Conservation (phyloP, 2,113 vertebrate species). For the Menidia beryllina region DNA sequence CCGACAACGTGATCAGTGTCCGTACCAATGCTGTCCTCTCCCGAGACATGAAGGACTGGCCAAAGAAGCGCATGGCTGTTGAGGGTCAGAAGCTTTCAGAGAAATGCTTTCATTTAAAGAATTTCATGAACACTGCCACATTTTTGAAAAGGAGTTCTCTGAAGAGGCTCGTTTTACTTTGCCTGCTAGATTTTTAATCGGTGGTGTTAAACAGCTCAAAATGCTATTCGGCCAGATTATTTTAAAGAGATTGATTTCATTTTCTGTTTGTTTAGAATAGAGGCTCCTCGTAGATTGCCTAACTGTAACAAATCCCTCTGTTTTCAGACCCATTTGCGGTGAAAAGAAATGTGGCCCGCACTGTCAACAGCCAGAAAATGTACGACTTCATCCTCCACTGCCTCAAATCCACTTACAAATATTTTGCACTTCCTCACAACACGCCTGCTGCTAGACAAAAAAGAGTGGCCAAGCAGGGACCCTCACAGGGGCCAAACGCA, state of each 20-base stretch:
- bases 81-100: conserved; percentile 84
- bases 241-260: too few relatives aligned
- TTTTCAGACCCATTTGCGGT: conserved; percentile 90
- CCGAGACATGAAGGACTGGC: conserved; percentile 94
- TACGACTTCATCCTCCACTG: conserved; percentile 93
- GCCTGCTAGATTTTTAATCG: too few relatives aligned
- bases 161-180: too few relatives aligned
- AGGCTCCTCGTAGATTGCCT: neutral
- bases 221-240: too few relatives aligned
- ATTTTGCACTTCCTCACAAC: conserved; percentile 89
- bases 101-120: neutral
- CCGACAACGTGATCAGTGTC: conserved; percentile 90
- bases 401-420: conserved; percentile 92
- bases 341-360: conserved; percentile 93
- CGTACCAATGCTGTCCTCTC: conserved; percentile 85
- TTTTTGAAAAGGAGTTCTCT: neutral
- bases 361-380: conserved; percentile 90
- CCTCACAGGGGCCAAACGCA: neutral
- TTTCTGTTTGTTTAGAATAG: too few relatives aligned
- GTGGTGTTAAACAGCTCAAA: too few relatives aligned
- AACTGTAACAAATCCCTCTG: neutral
- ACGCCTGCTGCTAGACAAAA: conserved; percentile 33
- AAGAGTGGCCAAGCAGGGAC: neutral
- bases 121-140: neutral
- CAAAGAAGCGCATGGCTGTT: conserved; percentile 92